Base-by-base conservation (phyloP, 2,113 vertebrate species). In the Parus major region DNA sequence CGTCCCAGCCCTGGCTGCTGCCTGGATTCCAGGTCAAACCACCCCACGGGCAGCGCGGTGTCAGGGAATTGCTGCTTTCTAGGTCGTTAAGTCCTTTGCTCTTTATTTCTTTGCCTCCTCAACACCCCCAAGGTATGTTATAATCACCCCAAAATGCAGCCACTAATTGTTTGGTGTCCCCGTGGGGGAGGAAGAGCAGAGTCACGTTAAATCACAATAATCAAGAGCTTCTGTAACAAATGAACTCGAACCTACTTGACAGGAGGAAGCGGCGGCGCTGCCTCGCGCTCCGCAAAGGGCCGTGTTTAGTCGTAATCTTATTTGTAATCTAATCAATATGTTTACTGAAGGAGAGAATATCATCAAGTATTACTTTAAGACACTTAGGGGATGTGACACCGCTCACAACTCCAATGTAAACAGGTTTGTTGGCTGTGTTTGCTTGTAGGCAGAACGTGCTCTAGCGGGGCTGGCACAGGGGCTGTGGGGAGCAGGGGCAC, bases 261-360 rank as follows among this genome's bases (percentile, higher is more conserved):
- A 47, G 87, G 70, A 66, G 82, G 76, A 44, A 24, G 78, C 72
- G 2, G 65, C 42, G 50, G 55, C 4, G 73, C 60, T 9, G 83
- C 90, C 82, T 44, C 6, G 5, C 21, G 46, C 89, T 55, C 87
- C 7, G 20, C 6, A 1, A 33, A 90, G 60, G 72, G 86, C 75
- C 10, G 3, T 84, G 95, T 80, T 92, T 18, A 29, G 68, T 16
- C 12, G 46, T 96, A 95, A 97, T 96, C 95, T 95, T 68, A 91
- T 97, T 97, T 95, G 96, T 92, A 94, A 95, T 84, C 82, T 93
- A 96, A 97, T 97, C 94, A 86, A 96, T 94, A 92, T 96, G 96
- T 96, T 97, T 96, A 84, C 96, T 91, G 96, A 94, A 90, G 91
- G 95, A 57, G 84, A 95, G 96, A 96, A 96, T 93, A 96, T 96